Evolutionary conservation across 2,888 invertebrate genomes (phyloP).

Genomic region (Protonemura montana): DNA sequence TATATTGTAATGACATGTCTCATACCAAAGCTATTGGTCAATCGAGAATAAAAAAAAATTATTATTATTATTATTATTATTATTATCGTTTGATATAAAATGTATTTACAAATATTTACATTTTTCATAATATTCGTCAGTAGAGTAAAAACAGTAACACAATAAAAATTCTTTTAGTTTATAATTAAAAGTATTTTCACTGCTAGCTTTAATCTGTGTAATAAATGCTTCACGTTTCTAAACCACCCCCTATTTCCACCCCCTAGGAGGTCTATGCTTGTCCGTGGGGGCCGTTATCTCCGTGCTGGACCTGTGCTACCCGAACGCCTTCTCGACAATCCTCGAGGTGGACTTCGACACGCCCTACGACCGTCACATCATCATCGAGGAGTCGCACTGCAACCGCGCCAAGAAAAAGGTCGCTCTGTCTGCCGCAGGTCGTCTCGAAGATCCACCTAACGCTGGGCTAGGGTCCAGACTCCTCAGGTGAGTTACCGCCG

Average conservation of each 20-base stretch:
- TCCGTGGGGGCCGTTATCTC: conserved; percentile 82
- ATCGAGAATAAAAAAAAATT: too few relatives aligned
- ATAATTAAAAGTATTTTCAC: too few relatives aligned
- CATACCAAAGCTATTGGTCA: too few relatives aligned
- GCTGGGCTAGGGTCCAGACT: conserved; percentile 70
- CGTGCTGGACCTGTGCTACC: conserved; percentile 84
- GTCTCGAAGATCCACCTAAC: conserved; percentile 68
- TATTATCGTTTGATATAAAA: too few relatives aligned
- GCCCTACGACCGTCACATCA: conserved; percentile 90
- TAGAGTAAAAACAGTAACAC: too few relatives aligned
- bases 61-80: too few relatives aligned
- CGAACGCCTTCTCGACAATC: conserved; percentile 90
- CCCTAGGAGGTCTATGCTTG: conserved; percentile 78
- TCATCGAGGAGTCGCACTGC: conserved; percentile 85
- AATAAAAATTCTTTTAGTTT: too few relatives aligned
- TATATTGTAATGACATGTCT: too few relatives aligned
- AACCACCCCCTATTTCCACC: conserved; percentile 37
- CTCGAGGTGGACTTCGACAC: conserved; percentile 93
- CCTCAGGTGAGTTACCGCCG: conserved; percentile 63
- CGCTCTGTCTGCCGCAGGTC: conserved; percentile 55
- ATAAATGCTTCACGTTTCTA: too few relatives aligned
- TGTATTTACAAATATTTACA: too few relatives aligned
- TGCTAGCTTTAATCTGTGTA: too few relatives aligned
- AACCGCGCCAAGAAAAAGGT: conserved; percentile 69
- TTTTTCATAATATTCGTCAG: too few relatives aligned